phyloP scores from a whole-genome alignment of 2,113 vertebrate species.

The Ptychochromis oligacanthus region DNA sequence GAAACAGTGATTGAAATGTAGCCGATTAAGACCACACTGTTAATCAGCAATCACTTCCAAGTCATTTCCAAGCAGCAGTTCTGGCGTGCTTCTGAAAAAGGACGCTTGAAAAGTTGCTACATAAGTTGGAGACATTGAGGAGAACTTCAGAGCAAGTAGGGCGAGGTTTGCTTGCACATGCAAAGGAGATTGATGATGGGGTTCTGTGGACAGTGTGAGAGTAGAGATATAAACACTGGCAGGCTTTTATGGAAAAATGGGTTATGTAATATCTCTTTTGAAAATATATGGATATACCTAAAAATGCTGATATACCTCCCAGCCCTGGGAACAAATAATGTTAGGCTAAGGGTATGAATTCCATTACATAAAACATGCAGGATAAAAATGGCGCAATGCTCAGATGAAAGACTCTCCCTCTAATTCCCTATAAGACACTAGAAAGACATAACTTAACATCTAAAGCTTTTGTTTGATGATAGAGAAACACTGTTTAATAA shows the following conservation, averaged over 20 bases:
- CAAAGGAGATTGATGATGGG: neutral
- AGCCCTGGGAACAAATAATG: neutral
- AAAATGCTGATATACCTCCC: neutral
- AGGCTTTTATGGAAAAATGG: neutral
- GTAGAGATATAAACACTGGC: neutral
- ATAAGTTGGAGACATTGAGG: neutral
- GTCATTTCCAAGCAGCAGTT: neutral
- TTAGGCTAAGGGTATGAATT: neutral
- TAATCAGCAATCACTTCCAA: neutral
- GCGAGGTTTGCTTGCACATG: neutral
- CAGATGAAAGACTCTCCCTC: neutral
- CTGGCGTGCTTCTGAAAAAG: neutral
- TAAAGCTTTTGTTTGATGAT: conserved; percentile 8
- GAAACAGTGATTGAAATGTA: neutral
- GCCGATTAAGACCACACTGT: neutral
- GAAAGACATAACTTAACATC: conserved; percentile 22
- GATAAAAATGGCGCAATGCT: neutral
- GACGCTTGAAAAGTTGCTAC: no score
- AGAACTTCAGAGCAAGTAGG: neutral
- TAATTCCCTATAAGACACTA: neutral
- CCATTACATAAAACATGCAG: neutral
- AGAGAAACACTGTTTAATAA: conserved; percentile 7
- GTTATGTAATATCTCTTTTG: neutral
- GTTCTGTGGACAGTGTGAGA: neutral
- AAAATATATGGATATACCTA: neutral